Conservation (phyloP, 1,140 invertebrate species). For the Lineus longissimus region DNA sequence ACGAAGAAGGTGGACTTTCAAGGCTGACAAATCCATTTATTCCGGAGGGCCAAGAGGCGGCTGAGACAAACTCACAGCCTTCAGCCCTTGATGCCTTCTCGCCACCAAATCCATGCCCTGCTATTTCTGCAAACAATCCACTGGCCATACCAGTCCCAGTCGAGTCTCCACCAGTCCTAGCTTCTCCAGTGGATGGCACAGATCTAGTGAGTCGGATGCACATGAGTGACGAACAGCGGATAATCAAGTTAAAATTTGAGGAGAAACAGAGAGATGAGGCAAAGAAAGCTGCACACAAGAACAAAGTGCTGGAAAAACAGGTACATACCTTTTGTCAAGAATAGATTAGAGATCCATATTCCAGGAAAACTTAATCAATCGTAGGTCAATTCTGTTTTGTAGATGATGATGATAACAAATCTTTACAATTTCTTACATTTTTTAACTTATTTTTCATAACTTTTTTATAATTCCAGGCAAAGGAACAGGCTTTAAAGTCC, state of each 20-base stretch:
- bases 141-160: not conserved
- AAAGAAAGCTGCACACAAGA: constrained; percentile 28
- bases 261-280: constrained; percentile 36
- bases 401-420: too few species aligned
- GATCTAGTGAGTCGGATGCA: constrained; percentile 39
- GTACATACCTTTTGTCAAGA: too few species aligned
- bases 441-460: not conserved
- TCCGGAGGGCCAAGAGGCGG: constrained; percentile 20
- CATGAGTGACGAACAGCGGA: constrained; percentile 33
- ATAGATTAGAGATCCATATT: too few species aligned
- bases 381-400: not conserved
- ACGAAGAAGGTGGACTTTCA: not conserved
- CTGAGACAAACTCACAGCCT: not conserved
- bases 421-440: too few species aligned
- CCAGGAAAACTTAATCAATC: too few species aligned
- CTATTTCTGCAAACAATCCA: not conserved
- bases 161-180: constrained; percentile 2
- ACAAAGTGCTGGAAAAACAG: constrained; percentile 36
- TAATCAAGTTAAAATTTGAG: constrained; percentile 33
- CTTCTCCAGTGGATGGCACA: constrained; percentile 8
- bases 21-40: constrained; percentile 9
- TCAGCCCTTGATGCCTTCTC: not conserved
- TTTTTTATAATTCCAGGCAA: constrained; percentile 23
- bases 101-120: not conserved
- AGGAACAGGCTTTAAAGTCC: constrained; percentile 33